Evolutionary conservation across 1,140 invertebrate species (phyloP).

Genomic region (Drosophila suzukii): DNA sequence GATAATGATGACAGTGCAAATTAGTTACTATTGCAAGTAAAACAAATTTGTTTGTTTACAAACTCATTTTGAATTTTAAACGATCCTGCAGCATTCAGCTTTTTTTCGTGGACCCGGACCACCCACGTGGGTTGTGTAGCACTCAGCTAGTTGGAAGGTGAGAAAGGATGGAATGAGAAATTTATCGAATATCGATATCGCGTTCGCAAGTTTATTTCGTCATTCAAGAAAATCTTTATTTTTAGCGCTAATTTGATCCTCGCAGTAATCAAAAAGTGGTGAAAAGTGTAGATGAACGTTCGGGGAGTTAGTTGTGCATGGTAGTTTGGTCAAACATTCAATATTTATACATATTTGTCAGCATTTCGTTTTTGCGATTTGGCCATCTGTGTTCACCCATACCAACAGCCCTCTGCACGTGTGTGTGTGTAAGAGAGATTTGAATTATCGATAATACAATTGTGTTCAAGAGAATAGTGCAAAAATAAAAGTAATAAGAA

Average conservation of each 20-base stretch:
- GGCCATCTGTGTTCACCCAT: not conserved
- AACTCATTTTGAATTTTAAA: not conserved
- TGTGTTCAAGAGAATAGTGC: not conserved
- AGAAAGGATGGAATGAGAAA: slow-evolving; percentile 1
- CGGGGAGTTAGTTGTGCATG: not conserved
- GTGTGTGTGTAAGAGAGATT: not conserved
- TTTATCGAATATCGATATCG: not conserved
- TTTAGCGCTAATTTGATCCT: not conserved
- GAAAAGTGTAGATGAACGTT: not conserved
- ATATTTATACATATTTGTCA: not conserved
- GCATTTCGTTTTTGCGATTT: not conserved
- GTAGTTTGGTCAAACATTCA: no score
- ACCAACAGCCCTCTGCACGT: not conserved
- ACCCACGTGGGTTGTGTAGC: no score
- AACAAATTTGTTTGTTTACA: no score
- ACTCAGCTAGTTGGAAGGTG: no score
- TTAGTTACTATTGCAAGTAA: no score
- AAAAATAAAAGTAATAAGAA: no score
- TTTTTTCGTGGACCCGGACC: not conserved
- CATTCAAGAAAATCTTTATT: not conserved
- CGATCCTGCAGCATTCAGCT: not conserved
- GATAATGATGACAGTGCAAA: not conserved
- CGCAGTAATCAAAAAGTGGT: not conserved
- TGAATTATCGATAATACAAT: not conserved
- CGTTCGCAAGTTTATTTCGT: not conserved